Conservation (phyloP, 1,140 invertebrate species). For the Diprion similis region DNA sequence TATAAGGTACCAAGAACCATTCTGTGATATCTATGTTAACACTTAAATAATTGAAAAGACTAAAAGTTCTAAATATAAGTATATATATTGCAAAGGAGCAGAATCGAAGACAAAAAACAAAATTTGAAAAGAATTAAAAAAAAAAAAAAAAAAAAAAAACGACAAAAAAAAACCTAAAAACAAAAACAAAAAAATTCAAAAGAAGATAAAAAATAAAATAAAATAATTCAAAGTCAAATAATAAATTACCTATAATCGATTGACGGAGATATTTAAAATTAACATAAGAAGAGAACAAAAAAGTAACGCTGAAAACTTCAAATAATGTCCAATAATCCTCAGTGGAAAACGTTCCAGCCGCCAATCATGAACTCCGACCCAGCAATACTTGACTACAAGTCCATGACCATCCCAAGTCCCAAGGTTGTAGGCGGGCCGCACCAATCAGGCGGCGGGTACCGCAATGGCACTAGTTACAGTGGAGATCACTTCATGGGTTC, state of each 20-base stretch:
- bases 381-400: conserved; percentile 76
- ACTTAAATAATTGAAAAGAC: conserved; percentile 63
- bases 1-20: conserved; percentile 64
- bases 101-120: conserved; percentile 38
- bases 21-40: conserved; percentile 64
- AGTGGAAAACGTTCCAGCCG: conserved; percentile 92
- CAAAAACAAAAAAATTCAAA: conserved; percentile 23
- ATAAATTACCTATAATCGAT: conserved; percentile 39
- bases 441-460: conserved; percentile 48
- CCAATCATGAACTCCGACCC: conserved; percentile 77
- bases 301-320: conserved; percentile 28
- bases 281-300: conserved; percentile 25
- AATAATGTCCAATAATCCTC: conserved; percentile 85
- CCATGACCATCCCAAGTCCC: conserved; percentile 64
- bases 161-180: conserved; percentile 19
- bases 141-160: conserved; percentile 21
- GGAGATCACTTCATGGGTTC: conserved; percentile 59
- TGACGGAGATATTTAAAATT: conserved; percentile 42
- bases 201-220: conserved; percentile 20
- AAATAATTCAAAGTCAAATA: conserved; percentile 22
- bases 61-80: conserved; percentile 60
- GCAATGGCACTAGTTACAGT: conserved; percentile 59
- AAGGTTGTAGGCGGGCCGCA: conserved; percentile 50
- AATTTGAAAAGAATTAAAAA: conserved; percentile 40
- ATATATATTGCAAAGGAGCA: conserved; percentile 39